Conservation (phyloP, 2,888 invertebrate genomes). For the Teleogryllus oceanicus region DNA sequence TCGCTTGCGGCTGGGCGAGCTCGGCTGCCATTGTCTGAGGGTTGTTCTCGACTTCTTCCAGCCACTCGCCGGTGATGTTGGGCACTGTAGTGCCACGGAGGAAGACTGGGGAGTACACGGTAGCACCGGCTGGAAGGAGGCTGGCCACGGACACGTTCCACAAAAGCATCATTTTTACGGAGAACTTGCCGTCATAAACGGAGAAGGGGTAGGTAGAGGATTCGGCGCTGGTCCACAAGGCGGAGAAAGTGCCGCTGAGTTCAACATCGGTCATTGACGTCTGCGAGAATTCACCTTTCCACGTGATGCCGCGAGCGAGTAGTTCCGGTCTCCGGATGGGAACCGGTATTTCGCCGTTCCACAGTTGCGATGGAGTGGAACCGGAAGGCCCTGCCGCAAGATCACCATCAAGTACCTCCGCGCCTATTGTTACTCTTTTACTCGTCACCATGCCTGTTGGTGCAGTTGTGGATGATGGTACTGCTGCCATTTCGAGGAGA, state of each 20-base stretch:
- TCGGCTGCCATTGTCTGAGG: not conserved
- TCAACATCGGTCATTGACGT: not conserved
- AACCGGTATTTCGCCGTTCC: conserved; percentile 34
- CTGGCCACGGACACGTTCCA: not conserved
- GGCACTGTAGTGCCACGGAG: not conserved
- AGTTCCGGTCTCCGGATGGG: not conserved
- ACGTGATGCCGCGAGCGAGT: not conserved
- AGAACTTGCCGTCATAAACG: not conserved
- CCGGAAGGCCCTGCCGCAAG: not conserved
- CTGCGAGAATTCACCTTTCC: not conserved
- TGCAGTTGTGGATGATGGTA: not conserved
- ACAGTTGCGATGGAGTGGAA: not conserved
- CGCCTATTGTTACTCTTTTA: not conserved
- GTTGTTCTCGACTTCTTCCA: not conserved
- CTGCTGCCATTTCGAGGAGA: not conserved
- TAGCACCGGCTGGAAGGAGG: not conserved
- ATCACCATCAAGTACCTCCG: not conserved
- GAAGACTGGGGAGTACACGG: not conserved
- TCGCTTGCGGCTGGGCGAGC: not conserved
- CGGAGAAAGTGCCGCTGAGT: not conserved
- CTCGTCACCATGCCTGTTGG: not conserved
- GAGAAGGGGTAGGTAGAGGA: not conserved
- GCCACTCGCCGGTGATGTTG: too few species aligned
- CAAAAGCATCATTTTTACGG: not conserved
- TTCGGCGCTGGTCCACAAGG: not conserved